Evolutionary conservation across 2,113 vertebrate genomes (phyloP).

Genomic region (Accipiter cooperii): DNA sequence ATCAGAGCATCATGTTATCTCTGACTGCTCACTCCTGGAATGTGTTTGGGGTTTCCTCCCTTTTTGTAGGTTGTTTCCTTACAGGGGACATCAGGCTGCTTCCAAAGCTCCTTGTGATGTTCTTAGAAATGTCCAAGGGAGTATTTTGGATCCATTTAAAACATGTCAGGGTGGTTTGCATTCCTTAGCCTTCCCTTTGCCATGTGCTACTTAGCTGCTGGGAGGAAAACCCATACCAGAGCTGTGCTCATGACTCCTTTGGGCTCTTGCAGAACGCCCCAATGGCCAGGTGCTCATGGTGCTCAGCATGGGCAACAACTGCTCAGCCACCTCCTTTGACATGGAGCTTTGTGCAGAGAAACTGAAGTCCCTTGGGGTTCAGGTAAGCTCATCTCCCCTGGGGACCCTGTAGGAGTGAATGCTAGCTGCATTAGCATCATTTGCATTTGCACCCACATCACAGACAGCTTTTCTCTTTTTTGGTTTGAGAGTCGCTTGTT

Average conservation of each 20-base stretch:
- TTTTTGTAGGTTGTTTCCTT: background rate
- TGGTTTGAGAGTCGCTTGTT: rapidly evolving
- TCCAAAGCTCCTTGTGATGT: background rate
- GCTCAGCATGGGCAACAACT: slow-evolving; percentile 59
- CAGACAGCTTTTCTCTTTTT: background rate
- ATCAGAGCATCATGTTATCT: background rate
- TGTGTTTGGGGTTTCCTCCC: background rate
- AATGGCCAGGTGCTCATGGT: slow-evolving; percentile 69
- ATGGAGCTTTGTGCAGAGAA: slow-evolving; percentile 59
- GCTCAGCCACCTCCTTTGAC: slow-evolving; percentile 49
- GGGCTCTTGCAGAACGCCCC: slow-evolving; percentile 55
- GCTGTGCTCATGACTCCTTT: background rate
- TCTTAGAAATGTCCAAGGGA: background rate
- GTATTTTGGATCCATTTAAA: background rate
- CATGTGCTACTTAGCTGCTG: background rate
- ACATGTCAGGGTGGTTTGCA: rapidly evolving
- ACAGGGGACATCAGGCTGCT: background rate
- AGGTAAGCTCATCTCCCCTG: slow-evolving; percentile 49
- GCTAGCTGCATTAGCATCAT: background rate
- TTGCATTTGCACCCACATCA: background rate
- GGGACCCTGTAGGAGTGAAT: background rate
- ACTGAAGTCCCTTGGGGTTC: slow-evolving; percentile 66
- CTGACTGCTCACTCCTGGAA: background rate
- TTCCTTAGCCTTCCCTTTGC: background rate
- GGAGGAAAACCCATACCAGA: background rate